These are phyloP conservation scores for Flexamia atlantica DNA, from an alignment of 2,888 invertebrate genomes.

Conservation along the genomic window DNA sequence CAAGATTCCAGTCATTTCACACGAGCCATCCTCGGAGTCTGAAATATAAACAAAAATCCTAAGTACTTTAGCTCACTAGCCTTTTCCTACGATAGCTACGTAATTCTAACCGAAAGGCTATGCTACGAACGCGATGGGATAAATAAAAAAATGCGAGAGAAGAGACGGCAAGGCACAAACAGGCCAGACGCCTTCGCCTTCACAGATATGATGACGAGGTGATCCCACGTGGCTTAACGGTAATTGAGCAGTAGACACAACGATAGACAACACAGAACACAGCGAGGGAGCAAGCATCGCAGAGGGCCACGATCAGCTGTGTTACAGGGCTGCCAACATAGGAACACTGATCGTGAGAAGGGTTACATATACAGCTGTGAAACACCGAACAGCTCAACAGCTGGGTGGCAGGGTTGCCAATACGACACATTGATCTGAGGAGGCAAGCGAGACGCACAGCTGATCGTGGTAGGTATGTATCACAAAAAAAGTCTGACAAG, in stretches of 20 bases:
- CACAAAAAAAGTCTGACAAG: too few species aligned
- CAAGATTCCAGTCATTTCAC: not conserved
- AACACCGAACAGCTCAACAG: not conserved
- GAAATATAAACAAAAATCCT: not conserved
- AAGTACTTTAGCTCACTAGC: constrained; percentile 35
- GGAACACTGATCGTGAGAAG: not conserved
- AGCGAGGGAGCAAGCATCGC: not conserved
- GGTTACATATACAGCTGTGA: not conserved
- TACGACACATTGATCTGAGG: not conserved
- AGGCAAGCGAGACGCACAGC: not conserved
- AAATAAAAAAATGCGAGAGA: constrained; percentile 21
- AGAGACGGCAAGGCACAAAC: constrained; percentile 42
- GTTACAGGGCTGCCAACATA: not conserved
- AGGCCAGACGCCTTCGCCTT: constrained; percentile 10
- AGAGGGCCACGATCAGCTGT: constrained; percentile 14
- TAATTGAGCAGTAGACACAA: constrained; percentile 51
- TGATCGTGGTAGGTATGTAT: not conserved
- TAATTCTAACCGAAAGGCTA: constrained; percentile 26
- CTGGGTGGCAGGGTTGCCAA: not conserved
- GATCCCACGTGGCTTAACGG: constrained; percentile 11
- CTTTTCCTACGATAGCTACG: constrained; percentile 44
- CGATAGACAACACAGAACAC: constrained; percentile 39
- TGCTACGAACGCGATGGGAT: constrained; percentile 12
- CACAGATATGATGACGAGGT: constrained; percentile 25
- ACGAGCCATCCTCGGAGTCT: not conserved